These are phyloP conservation scores for Schizaphis graminum DNA, from an alignment of 2,888 invertebrate genomes.

Conservation along the genomic window DNA sequence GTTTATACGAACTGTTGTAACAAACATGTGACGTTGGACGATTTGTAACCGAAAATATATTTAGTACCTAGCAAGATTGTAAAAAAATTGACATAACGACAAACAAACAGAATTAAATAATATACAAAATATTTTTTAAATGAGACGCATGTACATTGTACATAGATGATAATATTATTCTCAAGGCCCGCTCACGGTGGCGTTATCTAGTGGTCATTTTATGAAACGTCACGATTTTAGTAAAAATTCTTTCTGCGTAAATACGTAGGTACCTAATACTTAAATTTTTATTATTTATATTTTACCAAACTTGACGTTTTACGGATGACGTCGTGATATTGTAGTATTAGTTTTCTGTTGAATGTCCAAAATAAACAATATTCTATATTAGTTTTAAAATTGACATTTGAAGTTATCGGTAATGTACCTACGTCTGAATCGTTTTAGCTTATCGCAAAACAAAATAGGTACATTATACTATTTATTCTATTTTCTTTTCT, in stretches of 20 bases:
- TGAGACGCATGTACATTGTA: not conserved
- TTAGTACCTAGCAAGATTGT: not conserved
- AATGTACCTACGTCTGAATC: not conserved
- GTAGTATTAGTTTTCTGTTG: not conserved
- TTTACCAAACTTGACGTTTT: not conserved
- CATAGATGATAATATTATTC: not conserved
- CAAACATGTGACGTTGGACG: no score
- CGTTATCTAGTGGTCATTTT: not conserved
- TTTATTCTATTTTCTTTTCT: not conserved
- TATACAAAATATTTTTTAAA: not conserved
- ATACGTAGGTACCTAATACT: not conserved
- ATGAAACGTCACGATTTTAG: not conserved
- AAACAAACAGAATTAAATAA: not conserved
- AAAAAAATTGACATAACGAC: not conserved
- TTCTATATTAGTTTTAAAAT: not conserved
- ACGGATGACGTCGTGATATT: not conserved
- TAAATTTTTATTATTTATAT: not conserved
- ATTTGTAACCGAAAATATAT: not conserved
- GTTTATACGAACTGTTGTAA: no score
- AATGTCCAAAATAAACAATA: not conserved
- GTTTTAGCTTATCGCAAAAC: not conserved
- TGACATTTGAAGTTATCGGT: not conserved
- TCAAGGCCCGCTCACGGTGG: not conserved
- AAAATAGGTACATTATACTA: not conserved
- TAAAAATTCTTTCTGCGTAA: not conserved